These are phyloP conservation scores for Prionace glauca DNA, from an alignment of 2,797 vertebrate species.

Conservation along the genomic window DNA sequence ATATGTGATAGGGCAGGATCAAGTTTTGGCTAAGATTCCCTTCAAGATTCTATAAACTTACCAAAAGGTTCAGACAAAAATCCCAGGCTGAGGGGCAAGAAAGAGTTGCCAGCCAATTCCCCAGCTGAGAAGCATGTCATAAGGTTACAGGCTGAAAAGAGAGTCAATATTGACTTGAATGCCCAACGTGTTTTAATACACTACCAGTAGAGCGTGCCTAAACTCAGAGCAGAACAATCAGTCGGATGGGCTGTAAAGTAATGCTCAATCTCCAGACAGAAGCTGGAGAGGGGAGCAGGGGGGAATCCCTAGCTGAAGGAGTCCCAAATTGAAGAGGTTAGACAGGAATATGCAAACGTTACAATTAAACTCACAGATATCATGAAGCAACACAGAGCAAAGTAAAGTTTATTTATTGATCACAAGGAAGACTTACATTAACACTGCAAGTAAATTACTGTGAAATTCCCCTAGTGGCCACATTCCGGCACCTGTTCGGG, in stretches of 20 bases:
- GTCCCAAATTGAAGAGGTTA: not conserved
- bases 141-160: too few relatives aligned
- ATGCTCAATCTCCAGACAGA: not conserved
- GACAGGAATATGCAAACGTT: not conserved
- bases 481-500: too few relatives aligned
- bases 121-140: too few relatives aligned
- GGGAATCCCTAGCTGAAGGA: not conserved
- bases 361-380: not conserved
- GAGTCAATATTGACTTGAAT: too few relatives aligned
- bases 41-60: not conserved
- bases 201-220: too few relatives aligned
- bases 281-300: not conserved
- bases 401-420: too few relatives aligned
- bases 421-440: too few relatives aligned
- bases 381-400: not conserved
- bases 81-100: not conserved
- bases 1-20: not conserved
- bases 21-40: not conserved
- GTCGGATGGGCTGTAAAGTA: not conserved
- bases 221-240: too few relatives aligned
- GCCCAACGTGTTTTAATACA: too few relatives aligned
- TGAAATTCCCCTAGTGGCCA: too few relatives aligned
- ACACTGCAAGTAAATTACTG: too few relatives aligned
- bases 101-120: not conserved
- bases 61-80: not conserved